Conservation (phyloP, 2,888 invertebrate species). For the Cremastobaeus sp. region DNA sequence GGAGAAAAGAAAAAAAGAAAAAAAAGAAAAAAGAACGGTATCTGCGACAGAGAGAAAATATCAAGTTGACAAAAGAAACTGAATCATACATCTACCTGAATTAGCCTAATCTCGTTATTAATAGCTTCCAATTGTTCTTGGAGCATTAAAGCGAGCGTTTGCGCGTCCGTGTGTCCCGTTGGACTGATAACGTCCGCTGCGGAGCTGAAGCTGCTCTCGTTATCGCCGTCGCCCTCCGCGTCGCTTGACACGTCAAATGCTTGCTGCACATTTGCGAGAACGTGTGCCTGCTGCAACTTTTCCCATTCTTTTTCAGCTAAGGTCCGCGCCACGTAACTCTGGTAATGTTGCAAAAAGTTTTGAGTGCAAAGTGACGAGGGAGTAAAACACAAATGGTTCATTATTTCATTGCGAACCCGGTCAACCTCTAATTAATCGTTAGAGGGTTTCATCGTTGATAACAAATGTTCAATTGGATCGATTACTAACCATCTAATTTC, state of each 20-base stretch:
- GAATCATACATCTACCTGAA: constrained; percentile 76
- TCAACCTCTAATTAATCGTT: too few species aligned
- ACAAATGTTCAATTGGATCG: too few species aligned
- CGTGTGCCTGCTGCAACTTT: constrained; percentile 94
- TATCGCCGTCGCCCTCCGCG: constrained; percentile 88
- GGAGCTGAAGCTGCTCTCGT: constrained; percentile 86
- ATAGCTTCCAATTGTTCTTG: constrained; percentile 99
- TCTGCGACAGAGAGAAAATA: neutral
- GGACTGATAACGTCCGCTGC: constrained; percentile 86
- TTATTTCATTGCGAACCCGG: neutral
- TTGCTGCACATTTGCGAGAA: constrained; percentile 93
- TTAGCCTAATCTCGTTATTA: constrained; percentile 96
- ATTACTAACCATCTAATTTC: too few species aligned
- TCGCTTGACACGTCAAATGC: constrained; percentile 94
- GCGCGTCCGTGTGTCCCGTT: constrained; percentile 90
- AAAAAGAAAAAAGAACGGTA: too few species aligned
- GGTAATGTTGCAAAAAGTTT: constrained; percentile 27
- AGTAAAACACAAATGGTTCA: constrained; percentile 15
- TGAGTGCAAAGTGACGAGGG: constrained; percentile 3
- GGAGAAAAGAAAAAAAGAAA: too few species aligned
- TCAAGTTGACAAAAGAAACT: neutral
- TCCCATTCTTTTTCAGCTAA: constrained; percentile 90
- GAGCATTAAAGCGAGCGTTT: constrained; percentile 98
- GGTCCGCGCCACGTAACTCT: constrained; percentile 76
- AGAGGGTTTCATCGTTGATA: too few species aligned